Evolutionary conservation across 1,140 invertebrate genomes (phyloP).

Genomic region (Acromyrmex heyeri): DNA sequence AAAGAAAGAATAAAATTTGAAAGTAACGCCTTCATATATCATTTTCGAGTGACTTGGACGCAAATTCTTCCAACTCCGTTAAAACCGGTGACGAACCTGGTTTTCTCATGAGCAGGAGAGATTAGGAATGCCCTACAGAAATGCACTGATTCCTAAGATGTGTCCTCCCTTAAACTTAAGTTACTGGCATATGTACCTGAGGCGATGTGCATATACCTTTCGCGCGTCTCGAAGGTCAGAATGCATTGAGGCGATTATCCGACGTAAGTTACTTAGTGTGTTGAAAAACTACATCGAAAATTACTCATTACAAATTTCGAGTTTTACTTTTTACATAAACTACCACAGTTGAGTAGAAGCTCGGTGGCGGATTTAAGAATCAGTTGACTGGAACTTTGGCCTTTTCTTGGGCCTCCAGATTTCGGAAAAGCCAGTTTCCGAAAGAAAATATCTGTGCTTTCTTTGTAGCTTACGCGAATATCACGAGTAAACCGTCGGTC

Average conservation of each 20-base stretch:
- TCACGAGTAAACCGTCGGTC: background rate
- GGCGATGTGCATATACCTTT: constrained; percentile 64
- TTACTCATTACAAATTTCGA: constrained; percentile 65
- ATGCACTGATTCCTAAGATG: constrained; percentile 76
- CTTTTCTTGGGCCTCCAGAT: background rate
- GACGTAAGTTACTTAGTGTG: constrained; percentile 77
- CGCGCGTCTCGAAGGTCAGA: constrained; percentile 66
- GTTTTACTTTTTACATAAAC: constrained; percentile 63
- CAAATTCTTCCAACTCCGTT: constrained; percentile 17
- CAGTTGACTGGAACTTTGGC: background rate
- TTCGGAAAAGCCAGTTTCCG: background rate
- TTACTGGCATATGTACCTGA: constrained; percentile 68
- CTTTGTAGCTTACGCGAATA: constrained; percentile 9
- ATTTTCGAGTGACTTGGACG: constrained; percentile 26
- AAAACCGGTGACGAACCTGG: constrained; percentile 42
- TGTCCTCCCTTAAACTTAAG: constrained; percentile 67
- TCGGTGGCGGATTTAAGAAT: constrained; percentile 35
- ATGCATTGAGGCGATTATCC: constrained; percentile 70
- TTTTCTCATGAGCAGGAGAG: constrained; percentile 64
- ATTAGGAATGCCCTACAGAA: constrained; percentile 79
- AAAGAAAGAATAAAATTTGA: background rate
- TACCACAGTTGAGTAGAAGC: constrained; percentile 68
- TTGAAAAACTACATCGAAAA: constrained; percentile 76
- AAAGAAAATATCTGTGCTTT: constrained; percentile 29
- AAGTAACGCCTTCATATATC: constrained; percentile 45